These are phyloP conservation scores for Scomber scombrus DNA, from an alignment of 2,113 vertebrate species.

Conservation along the genomic window DNA sequence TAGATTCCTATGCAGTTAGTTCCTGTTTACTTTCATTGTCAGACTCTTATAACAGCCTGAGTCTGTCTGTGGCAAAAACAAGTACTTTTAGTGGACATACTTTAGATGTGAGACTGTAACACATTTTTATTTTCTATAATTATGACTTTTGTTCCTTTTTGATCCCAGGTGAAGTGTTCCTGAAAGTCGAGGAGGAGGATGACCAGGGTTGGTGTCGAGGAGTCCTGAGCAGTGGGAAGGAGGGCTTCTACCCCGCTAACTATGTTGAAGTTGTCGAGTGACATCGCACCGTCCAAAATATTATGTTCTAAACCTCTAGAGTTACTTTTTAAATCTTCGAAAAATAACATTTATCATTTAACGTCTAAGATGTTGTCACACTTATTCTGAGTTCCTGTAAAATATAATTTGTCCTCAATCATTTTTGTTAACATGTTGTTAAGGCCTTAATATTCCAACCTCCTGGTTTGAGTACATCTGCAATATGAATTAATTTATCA, in stretches of 20 bases:
- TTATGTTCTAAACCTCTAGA: slow-evolving; percentile 12
- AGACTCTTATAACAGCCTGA: too few species aligned
- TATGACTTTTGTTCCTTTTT: background rate
- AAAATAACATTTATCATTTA: slow-evolving; percentile 27
- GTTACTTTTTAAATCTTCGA: background rate
- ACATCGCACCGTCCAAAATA: slow-evolving; percentile 40
- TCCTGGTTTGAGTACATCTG: slow-evolving; percentile 42
- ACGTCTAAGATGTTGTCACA: slow-evolving; percentile 39
- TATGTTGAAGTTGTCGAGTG: slow-evolving; percentile 83
- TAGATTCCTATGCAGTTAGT: too few species aligned
- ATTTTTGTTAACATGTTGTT: slow-evolving; percentile 22
- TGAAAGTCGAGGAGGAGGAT: slow-evolving; percentile 90
- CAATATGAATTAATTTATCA: slow-evolving; percentile 55
- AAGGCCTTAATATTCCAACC: slow-evolving; percentile 55
- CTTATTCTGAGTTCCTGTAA: slow-evolving; percentile 20
- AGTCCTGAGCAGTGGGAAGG: slow-evolving; percentile 82
- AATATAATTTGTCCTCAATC: slow-evolving; percentile 30
- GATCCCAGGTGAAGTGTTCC: slow-evolving; percentile 85
- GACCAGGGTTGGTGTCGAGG: slow-evolving; percentile 91
- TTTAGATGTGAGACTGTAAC: background rate
- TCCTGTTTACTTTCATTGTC: too few species aligned
- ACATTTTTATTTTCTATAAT: background rate
- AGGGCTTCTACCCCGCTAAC: slow-evolving; percentile 90
- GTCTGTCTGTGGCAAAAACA: too few species aligned
- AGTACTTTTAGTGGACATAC: too few species aligned